These are phyloP conservation scores for Podabrus alpinus DNA, from an alignment of 2,888 invertebrate species.

Conservation along the genomic window DNA sequence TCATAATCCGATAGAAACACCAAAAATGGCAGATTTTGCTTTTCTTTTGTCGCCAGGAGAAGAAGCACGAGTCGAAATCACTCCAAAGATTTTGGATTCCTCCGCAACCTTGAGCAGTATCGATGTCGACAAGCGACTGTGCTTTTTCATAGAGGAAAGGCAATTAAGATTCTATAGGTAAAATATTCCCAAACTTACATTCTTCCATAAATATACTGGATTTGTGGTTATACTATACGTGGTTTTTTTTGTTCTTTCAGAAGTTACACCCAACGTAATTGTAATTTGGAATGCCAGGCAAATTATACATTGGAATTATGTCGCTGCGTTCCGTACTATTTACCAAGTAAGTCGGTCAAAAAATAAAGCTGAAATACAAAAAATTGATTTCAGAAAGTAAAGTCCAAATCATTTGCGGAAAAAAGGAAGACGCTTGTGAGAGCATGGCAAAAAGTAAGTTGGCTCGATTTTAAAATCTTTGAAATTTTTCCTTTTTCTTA, in stretches of 20 bases:
- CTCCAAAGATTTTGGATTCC: slow-evolving; percentile 70
- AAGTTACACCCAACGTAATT: slow-evolving; percentile 79
- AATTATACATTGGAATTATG: slow-evolving; percentile 68
- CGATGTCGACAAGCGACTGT: slow-evolving; percentile 66
- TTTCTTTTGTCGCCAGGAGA: slow-evolving; percentile 72
- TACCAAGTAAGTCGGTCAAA: slow-evolving; percentile 69
- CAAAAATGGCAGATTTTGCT: slow-evolving; percentile 77
- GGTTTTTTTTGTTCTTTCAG: slow-evolving; percentile 52
- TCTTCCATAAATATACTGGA: neutral
- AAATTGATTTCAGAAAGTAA: slow-evolving; percentile 63
- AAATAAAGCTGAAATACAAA: neutral
- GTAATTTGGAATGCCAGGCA: slow-evolving; percentile 80
- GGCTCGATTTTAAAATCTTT: neutral
- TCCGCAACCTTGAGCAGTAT: slow-evolving; percentile 62
- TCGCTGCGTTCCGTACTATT: slow-evolving; percentile 70
- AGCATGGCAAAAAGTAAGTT: slow-evolving; percentile 53
- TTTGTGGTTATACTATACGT: neutral
- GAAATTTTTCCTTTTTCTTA: neutral
- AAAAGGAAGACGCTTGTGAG: slow-evolving; percentile 68
- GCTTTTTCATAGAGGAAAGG: slow-evolving; percentile 75
- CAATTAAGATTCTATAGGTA: slow-evolving; percentile 67
- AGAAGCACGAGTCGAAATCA: slow-evolving; percentile 71
- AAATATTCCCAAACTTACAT: neutral
- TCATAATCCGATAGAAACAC: slow-evolving; percentile 81
- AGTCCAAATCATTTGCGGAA: slow-evolving; percentile 73